Evolutionary conservation across 2,797 vertebrate genomes (phyloP).

Genomic region (Chaenodraco wilsoni): DNA sequence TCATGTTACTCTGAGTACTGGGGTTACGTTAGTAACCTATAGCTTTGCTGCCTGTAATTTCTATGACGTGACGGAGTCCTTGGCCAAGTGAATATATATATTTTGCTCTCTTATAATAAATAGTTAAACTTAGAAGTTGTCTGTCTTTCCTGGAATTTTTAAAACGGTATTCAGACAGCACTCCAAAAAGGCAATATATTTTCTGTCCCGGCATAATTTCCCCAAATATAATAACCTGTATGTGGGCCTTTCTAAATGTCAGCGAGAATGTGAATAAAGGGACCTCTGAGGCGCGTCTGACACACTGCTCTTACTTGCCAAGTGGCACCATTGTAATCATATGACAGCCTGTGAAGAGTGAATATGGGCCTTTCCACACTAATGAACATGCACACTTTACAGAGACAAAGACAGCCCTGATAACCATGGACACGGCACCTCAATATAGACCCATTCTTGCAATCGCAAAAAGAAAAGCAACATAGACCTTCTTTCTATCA

Average conservation of each 20-base stretch:
- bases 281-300: not conserved
- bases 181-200: not conserved
- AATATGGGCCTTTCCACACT: slow-evolving; percentile 3
- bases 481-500: not conserved
- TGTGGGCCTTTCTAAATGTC: slow-evolving; percentile 12
- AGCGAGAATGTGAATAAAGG: slow-evolving; percentile 9
- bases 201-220: not conserved
- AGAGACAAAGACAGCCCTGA: slow-evolving; percentile 7
- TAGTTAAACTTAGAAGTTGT: no score
- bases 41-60: no score
- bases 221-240: slow-evolving; percentile 6
- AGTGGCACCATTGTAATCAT: slow-evolving; percentile 8
- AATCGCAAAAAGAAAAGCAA: not conserved
- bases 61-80: no score
- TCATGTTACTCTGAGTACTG: no score
- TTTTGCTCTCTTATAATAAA: no score
- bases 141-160: no score
- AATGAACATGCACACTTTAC: not conserved
- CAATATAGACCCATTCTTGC: not conserved
- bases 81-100: no score
- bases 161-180: not conserved
- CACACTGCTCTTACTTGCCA: not conserved
- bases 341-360: slow-evolving; percentile 34
- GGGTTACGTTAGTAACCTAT: no score
- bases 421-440: not conserved